Conservation (phyloP, 2,888 invertebrate genomes). For the Drosophila niveifrons region DNA sequence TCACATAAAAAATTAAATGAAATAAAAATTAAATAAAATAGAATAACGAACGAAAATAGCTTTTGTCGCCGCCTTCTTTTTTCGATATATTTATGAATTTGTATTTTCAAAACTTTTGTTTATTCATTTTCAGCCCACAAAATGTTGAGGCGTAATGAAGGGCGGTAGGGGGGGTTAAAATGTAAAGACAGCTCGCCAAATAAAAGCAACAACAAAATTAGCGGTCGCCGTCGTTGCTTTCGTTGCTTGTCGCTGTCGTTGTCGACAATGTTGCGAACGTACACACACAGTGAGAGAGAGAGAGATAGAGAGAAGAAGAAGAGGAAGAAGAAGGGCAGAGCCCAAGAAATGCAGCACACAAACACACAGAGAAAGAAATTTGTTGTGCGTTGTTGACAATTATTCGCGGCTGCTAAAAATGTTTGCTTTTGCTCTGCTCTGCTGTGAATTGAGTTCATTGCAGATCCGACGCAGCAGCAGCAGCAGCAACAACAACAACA, state of each 20-base stretch:
- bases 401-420: constrained; percentile 43
- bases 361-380: constrained; percentile 26
- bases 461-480: constrained; percentile 43
- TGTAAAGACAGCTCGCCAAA: constrained; percentile 44
- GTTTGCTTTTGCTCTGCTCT: constrained; percentile 47
- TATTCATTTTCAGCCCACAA: constrained; percentile 36
- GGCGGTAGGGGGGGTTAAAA: too few relatives aligned
- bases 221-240: constrained; percentile 13
- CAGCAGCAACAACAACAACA: constrained; percentile 25
- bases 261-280: constrained; percentile 52
- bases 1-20: constrained; percentile 7
- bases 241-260: constrained; percentile 29
- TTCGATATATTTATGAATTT: constrained; percentile 15
- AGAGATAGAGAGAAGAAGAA: not conserved
- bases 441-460: constrained; percentile 63
- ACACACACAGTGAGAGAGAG: constrained; percentile 14
- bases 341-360: constrained; percentile 19
- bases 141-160: too few relatives aligned
- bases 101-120: constrained; percentile 41
- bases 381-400: constrained; percentile 58
- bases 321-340: constrained; percentile 15
- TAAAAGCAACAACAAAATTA: constrained; percentile 28
- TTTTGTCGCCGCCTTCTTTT: constrained; percentile 17
- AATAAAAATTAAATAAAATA: constrained; percentile 13
- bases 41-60: constrained; percentile 26